Base-by-base conservation (phyloP, 2,888 invertebrate genomes). In the Hypselothyrea guttata region DNA sequence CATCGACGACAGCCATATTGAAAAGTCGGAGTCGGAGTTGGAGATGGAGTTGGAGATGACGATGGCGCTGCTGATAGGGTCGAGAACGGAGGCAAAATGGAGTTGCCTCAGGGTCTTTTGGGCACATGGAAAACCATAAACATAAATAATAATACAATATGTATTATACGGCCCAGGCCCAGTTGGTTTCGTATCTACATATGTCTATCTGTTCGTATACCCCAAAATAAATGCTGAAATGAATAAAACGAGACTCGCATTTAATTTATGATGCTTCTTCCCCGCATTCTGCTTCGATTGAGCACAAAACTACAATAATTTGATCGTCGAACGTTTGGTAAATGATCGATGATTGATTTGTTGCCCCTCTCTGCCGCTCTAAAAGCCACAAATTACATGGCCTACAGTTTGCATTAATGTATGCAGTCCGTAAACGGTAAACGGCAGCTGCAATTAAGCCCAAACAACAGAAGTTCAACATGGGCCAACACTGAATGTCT, bases 301-400 rank as follows among this genome's bases (percentile, higher is more conserved):
- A 45, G 48, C 52, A 31, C 71, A 51, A 49, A n/a, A n/a, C n/a
- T 53, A 46, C 68, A 57, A 61, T 53, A 74, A 48, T 70, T 71
- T 63, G 81, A 72, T 61, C 76, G 65, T 51, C 60, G 71, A 79
- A 65, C 64, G 62, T 55, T 76, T 75, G 69, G 69, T 79, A 76
- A 70, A 76, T 84, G 78, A 79, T 84, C 77, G 74, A 84, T 78
- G 77, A 78, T 78, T 78, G 77, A 78, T 78, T 78, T 77, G 84
- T 84, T 79, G 76, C 30, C 48, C 45, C 22, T 13, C 1, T 16
- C 34, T 38, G 46, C 47, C 52, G 56, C 57, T 44, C 38, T 33
- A 30, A 49, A 41, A 52, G n/a, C 33, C 53, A 46, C 66, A 66
- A 71, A 59, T 48, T 55, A 61, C 52, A 52, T 47, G 63, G 54